These are phyloP conservation scores for Luidia sarsii DNA, from an alignment of 53 echinoderm and acorn worm species.

Conservation along the genomic window DNA sequence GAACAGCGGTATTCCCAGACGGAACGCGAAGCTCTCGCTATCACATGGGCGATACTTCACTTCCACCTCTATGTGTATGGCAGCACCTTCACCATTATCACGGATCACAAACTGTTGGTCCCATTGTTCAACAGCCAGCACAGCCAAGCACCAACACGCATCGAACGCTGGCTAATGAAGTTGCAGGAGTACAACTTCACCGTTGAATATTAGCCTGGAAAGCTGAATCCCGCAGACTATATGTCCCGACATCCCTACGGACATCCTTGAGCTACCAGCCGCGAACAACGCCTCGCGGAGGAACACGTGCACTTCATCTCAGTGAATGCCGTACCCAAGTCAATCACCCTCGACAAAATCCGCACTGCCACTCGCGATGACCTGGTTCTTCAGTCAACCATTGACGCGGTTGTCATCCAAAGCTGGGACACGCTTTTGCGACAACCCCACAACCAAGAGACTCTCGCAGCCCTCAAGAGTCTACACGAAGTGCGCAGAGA, in stretches of 20 bases:
- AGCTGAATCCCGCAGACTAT: constrained; percentile 61
- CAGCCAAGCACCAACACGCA: constrained; percentile 46
- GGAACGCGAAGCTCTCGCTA: constrained; percentile 66
- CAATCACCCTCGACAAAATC: constrained; percentile 10
- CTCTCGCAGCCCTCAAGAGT: constrained; percentile 38
- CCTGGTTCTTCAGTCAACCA: not conserved
- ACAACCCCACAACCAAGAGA: constrained; percentile 20
- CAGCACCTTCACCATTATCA: constrained; percentile 56
- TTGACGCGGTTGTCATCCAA: constrained; percentile 7
- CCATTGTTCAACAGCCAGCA: constrained; percentile 46
- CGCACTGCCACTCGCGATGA: constrained; percentile 33
- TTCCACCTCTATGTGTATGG: constrained; percentile 67
- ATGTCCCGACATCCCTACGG: constrained; percentile 63
- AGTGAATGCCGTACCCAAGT: constrained; percentile 21
- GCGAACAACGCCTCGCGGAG: constrained; percentile 33
- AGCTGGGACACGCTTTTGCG: constrained; percentile 23
- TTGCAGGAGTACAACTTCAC: constrained; percentile 53
- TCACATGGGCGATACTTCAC: constrained; percentile 53
- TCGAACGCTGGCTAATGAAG: constrained; percentile 63
- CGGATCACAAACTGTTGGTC: constrained; percentile 60
- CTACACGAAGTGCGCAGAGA: constrained; percentile 34
- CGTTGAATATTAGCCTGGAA: constrained; percentile 51
- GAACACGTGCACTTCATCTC: constrained; percentile 36
- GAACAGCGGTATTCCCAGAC: constrained; percentile 72
- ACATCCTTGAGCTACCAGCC: not conserved